Evolutionary conservation across 2,113 vertebrate genomes (phyloP).

Genomic region (Halichoerus grypus): DNA sequence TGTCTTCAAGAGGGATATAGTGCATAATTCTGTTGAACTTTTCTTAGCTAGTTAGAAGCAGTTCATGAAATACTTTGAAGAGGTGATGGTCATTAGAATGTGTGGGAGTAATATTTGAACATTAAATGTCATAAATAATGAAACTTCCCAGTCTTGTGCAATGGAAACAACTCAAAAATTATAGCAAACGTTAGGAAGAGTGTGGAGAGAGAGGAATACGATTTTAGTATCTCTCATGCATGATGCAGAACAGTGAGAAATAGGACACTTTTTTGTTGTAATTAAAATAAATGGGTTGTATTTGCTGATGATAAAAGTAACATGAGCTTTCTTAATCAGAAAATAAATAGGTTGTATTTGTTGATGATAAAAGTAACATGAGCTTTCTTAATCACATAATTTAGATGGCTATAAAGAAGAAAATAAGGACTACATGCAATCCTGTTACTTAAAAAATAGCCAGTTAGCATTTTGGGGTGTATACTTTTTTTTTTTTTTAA

Average conservation of each 20-base stretch:
- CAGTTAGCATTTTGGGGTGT: neutral
- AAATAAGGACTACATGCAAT: neutral
- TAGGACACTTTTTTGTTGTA: neutral
- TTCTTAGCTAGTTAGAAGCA: slow-evolving; percentile 29
- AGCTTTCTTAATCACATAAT: slow-evolving; percentile 22
- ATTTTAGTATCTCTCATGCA: neutral
- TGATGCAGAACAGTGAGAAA: slow-evolving; percentile 30
- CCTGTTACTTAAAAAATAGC: slow-evolving; percentile 10
- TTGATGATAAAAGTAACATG: neutral
- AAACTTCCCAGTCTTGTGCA: neutral
- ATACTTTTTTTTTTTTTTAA: neutral
- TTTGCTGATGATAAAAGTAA: slow-evolving; percentile 13
- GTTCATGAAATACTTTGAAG: slow-evolving; percentile 52
- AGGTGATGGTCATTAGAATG: neutral
- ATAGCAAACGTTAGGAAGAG: neutral
- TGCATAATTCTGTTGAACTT: slow-evolving; percentile 40
- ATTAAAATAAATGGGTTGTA: neutral
- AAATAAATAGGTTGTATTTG: slow-evolving; percentile 2
- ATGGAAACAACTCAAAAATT: slow-evolving; percentile 16
- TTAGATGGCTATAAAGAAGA: neutral
- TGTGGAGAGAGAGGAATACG: neutral
- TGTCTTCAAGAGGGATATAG: neutral
- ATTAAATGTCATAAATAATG: slow-evolving; percentile 15
- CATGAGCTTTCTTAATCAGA: slow-evolving; percentile 6
- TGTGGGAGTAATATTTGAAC: slow-evolving; percentile 36